Evolutionary conservation across 1,140 invertebrate genomes (phyloP), one percentile per base, ranked within the genome.

Genomic region (Drosophila chauvacae): DNA sequence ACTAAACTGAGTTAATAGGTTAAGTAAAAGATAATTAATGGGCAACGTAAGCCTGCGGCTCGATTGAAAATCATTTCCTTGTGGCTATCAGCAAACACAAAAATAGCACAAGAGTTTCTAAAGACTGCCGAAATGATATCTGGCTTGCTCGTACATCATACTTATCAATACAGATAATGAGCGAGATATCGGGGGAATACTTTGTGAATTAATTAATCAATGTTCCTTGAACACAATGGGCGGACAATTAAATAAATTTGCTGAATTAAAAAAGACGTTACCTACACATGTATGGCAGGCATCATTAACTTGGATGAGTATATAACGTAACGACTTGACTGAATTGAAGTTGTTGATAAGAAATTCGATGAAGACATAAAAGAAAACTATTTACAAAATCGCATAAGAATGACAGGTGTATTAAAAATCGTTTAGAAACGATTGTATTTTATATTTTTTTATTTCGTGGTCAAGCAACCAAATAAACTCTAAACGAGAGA

Each of bases 121-220:
- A 74, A 70, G 47, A 16, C 68, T 20, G 56, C 71, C 71, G 48
- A 63, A 61, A 48, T 55, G 45, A 35, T 74, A 74, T 41, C 70
- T 71, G 35, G 59, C 53, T 42, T 1, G 66, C 66, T 72, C 69
- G 45, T 72, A 71, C 71, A 74, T 74, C 71, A 74, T 62, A 74
- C 59, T 74, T 74, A 74, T 74, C 71, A 56, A 41, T 51, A 23
- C 7, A 60, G 44, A 68, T 68, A 68, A 30, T 45, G 44, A 18
- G 26, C 14, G 16, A 28, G 53, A 42, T 72, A 71, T 72, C 66
- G 23, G 30, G 10, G 18, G 28, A 72, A 59, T 50, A 48, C 23
- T 70, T 30, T 59, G 69, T 71, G 58, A 72, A 71, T 72, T 35
- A 72, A 72, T 72, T 72, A 71, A 72, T 72, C 69, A 72, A 72